A percentile compares a stretch with the other conserved stretches of the same genome.
phyloP scores from a whole-genome alignment of 2,888 invertebrate genomes.

The Heliconius erato region DNA sequence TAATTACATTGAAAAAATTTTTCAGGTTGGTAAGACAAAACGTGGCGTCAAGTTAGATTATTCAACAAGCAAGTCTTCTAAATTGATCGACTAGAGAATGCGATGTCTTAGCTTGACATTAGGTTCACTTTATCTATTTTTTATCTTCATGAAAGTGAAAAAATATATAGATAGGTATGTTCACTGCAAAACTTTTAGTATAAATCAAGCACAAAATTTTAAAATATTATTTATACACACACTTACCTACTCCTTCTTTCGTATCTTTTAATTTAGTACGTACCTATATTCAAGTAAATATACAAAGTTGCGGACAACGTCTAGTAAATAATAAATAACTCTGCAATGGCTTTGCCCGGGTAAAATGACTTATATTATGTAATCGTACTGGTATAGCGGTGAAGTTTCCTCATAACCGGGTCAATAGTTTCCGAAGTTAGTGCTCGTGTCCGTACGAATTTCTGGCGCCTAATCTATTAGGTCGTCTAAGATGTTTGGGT shows the following conservation, averaged over 20 bases:
- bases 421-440: constrained; percentile 33
- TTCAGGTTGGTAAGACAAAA: no score
- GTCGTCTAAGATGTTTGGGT: constrained; percentile 32
- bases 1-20: no score
- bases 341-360: constrained; percentile 27
- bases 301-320: constrained; percentile 27
- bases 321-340: constrained; percentile 32
- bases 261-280: neutral
- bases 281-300: neutral
- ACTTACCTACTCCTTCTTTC: neutral
- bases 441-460: constrained; percentile 26
- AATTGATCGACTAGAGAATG: no score
- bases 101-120: no score
- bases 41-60: no score
- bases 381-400: constrained; percentile 30
- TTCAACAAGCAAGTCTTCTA: no score
- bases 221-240: neutral
- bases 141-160: neutral
- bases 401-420: constrained; percentile 35
- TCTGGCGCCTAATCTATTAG: constrained; percentile 37
- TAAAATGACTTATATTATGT: constrained; percentile 30
- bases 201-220: neutral
- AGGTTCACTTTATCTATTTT: no score
- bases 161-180: neutral
- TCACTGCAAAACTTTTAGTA: neutral